Percentiles rank a stretch among this genome's conserved stretches.
These are phyloP conservation scores for Anadara kagoshimensis DNA, from an alignment of 1,140 invertebrate species.

Conservation along the genomic window DNA sequence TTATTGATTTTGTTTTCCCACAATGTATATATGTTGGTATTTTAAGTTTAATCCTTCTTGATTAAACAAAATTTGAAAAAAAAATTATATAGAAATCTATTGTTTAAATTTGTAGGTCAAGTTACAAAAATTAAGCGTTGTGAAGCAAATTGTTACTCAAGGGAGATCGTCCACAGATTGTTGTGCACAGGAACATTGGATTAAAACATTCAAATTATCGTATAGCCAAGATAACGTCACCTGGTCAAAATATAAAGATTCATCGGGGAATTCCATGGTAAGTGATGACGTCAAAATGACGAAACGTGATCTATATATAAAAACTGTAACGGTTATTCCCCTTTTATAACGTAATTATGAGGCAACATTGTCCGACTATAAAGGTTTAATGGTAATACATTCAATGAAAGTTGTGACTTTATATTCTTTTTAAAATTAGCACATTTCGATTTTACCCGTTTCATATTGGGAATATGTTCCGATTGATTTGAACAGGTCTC, in stretches of 20 bases:
- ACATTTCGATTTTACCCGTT: no score
- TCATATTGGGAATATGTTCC: no score
- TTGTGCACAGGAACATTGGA: constrained; percentile 29
- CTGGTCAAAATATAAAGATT: constrained; percentile 34
- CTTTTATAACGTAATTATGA: no score
- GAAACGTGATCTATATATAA: not conserved
- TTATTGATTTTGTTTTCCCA: no score
- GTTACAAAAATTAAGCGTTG: constrained; percentile 17
- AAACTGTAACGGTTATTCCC: no score
- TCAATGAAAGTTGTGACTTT: no score
- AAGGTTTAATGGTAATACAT: not conserved
- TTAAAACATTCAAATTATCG: constrained; percentile 18
- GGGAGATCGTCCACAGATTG: constrained; percentile 22
- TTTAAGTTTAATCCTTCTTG: no score
- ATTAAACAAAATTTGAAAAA: no score
- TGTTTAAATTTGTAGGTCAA: constrained; percentile 18
- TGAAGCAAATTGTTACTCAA: constrained; percentile 14
- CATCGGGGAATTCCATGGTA: constrained; percentile 22
- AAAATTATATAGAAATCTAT: not conserved
- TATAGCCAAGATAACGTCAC: constrained; percentile 28
- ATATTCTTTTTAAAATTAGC: no score
- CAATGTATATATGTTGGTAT: no score
- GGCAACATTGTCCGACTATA: not conserved
- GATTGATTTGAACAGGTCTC: no score
- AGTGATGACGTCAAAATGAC: not conserved